These are phyloP conservation scores for Micromys minutus DNA, from an alignment of 2,113 vertebrate species.

Conservation along the genomic window DNA sequence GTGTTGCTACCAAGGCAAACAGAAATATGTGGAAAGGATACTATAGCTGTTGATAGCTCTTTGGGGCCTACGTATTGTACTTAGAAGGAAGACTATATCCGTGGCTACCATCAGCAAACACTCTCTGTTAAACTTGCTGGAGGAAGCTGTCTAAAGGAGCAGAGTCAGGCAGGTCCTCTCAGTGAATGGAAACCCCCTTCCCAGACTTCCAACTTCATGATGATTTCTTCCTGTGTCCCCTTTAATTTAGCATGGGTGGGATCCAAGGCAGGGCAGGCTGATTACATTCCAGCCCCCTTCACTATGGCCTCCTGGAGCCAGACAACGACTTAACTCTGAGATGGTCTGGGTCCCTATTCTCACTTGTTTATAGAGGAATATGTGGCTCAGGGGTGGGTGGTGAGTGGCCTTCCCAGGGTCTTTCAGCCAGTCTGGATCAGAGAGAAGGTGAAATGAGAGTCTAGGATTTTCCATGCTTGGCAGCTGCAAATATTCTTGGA, in stretches of 20 bases:
- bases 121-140: background rate
- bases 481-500: background rate
- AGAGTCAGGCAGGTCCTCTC: background rate
- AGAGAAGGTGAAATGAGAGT: background rate
- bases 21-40: constrained; percentile 62
- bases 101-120: background rate
- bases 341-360: background rate
- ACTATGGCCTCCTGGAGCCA: background rate
- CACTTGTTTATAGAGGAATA: background rate
- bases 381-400: background rate
- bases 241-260: background rate
- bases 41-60: constrained; percentile 40
- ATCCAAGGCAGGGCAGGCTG: background rate
- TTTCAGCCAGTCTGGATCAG: background rate
- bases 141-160: background rate
- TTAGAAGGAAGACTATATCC: constrained; percentile 2
- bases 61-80: constrained; percentile 62
- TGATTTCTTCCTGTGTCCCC: background rate
- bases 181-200: background rate
- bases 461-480: background rate
- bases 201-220: background rate
- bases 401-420: background rate
- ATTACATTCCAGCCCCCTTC: background rate
- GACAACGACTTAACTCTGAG: background rate
- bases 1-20: constrained; percentile 66